Evolutionary conservation across 2,797 vertebrate genomes (phyloP).

Genomic region (Bradypus variegatus): DNA sequence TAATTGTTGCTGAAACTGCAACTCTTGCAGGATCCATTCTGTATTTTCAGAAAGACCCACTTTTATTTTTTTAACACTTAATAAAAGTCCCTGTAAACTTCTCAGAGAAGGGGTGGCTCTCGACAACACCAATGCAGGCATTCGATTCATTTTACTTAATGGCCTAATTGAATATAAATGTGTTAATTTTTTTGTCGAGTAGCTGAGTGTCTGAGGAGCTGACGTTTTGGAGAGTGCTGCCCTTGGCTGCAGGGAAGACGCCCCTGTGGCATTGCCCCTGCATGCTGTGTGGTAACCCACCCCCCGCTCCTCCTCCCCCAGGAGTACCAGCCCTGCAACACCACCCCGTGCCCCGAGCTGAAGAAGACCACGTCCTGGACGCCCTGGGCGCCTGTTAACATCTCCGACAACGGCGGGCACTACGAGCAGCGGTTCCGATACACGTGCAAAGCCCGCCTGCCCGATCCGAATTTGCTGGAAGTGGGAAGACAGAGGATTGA

Average conservation of each 20-base stretch:
- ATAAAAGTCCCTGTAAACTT: too few relatives aligned
- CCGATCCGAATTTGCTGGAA: constrained; percentile 87
- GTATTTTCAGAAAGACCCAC: too few relatives aligned
- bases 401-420: constrained; percentile 95
- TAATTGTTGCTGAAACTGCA: too few relatives aligned
- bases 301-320: constrained; percentile 52
- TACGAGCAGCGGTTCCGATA: constrained; percentile 97
- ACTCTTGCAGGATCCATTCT: too few relatives aligned
- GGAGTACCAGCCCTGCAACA: constrained; percentile 97
- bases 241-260: fast-evolving
- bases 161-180: not conserved
- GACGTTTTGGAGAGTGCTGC: not conserved
- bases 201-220: not conserved
- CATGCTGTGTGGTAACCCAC: fast-evolving
- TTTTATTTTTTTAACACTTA: too few relatives aligned
- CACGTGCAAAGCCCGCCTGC: constrained; percentile 92
- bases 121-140: too few relatives aligned
- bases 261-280: too few relatives aligned
- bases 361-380: constrained; percentile 99
- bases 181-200: not conserved
- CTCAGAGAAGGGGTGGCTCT: too few relatives aligned
- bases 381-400: constrained; percentile 95
- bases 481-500: constrained; percentile 95
- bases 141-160: too few relatives aligned
- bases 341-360: constrained; percentile 87